Evolutionary conservation across 2,888 invertebrate genomes (phyloP).

Genomic region (Lordiphosa fenestrarum): DNA sequence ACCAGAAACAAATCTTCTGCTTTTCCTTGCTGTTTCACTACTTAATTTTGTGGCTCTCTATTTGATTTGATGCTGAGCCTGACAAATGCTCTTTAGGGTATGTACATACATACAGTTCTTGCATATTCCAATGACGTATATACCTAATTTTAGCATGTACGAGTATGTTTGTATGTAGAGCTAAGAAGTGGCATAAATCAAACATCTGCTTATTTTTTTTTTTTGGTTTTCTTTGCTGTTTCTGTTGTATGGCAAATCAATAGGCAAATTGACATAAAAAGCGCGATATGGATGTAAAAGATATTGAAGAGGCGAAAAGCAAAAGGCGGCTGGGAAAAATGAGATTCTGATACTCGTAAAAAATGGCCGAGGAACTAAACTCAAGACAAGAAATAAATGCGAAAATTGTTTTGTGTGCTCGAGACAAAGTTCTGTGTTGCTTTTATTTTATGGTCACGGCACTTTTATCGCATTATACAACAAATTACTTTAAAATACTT

Average conservation of each 20-base stretch:
- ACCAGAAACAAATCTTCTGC: constrained; percentile 9
- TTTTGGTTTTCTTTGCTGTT: not conserved
- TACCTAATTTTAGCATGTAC: no score
- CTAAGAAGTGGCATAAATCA: constrained; percentile 52
- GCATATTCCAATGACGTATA: constrained; percentile 18
- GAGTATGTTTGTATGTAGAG: not conserved
- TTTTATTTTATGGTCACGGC: constrained; percentile 36
- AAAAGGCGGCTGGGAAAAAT: constrained; percentile 12
- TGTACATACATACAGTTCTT: constrained; percentile 8
- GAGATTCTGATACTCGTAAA: constrained; percentile 50
- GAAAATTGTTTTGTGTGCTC: constrained; percentile 46
- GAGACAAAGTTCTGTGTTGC: constrained; percentile 36
- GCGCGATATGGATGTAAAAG: constrained; percentile 34
- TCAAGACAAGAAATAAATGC: constrained; percentile 13
- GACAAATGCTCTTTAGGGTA: constrained; percentile 4
- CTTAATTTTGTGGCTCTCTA: not conserved
- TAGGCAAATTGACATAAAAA: constrained; percentile 62
- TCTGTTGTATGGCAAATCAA: constrained; percentile 52
- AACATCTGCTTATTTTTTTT: constrained; percentile 37
- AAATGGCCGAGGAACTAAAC: constrained; percentile 29
- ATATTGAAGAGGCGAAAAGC: constrained; percentile 11
- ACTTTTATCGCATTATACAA: constrained; percentile 44
- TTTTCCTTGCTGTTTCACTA: not conserved
- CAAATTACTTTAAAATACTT: constrained; percentile 62
- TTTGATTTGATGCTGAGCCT: not conserved